These are phyloP conservation scores for Drosophila grimshawi DNA, from an alignment of 1,140 invertebrate species.

Conservation along the genomic window DNA sequence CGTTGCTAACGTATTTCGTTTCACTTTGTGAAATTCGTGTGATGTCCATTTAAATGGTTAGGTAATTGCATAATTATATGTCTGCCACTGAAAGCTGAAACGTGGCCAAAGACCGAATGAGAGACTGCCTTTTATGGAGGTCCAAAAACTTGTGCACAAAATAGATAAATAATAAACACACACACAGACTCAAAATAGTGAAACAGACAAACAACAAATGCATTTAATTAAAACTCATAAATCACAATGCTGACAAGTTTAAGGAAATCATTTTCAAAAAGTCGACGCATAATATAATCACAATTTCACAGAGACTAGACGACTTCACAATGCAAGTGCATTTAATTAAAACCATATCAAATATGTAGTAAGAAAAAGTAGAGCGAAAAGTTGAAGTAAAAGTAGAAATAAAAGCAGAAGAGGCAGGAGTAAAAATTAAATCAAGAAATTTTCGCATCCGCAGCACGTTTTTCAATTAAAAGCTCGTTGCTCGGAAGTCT, in stretches of 20 bases:
- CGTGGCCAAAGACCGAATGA: constrained; percentile 23
- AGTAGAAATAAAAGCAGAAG: not conserved
- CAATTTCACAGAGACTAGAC: not conserved
- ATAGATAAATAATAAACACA: constrained; percentile 24
- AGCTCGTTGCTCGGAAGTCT: constrained; percentile 49
- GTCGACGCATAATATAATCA: constrained; percentile 1
- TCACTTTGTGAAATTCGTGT: constrained; percentile 63
- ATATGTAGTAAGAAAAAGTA: constrained; percentile 14
- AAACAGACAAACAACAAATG: constrained; percentile 15
- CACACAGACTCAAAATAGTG: constrained; percentile 4
- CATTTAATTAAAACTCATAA: constrained; percentile 75
- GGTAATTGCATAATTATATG: constrained; percentile 82
- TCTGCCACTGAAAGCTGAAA: constrained; percentile 57
- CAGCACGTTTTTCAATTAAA: constrained; percentile 80
- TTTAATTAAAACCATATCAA: constrained; percentile 33
- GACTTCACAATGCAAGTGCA: constrained; percentile 33
- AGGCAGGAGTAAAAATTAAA: not conserved
- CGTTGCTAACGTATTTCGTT: constrained; percentile 56
- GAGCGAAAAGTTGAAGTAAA: not conserved
- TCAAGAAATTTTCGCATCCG: constrained; percentile 41
- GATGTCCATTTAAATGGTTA: constrained; percentile 81
- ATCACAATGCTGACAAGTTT: constrained; percentile 68
- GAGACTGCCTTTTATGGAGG: constrained; percentile 1
- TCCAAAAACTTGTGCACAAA: constrained; percentile 17
- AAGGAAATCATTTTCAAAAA: constrained; percentile 56